A percentile compares a stretch with the other conserved stretches of the same genome.
phyloP scores from a whole-genome alignment of 2,888 invertebrate species.

The Scrobipalpa costella region DNA sequence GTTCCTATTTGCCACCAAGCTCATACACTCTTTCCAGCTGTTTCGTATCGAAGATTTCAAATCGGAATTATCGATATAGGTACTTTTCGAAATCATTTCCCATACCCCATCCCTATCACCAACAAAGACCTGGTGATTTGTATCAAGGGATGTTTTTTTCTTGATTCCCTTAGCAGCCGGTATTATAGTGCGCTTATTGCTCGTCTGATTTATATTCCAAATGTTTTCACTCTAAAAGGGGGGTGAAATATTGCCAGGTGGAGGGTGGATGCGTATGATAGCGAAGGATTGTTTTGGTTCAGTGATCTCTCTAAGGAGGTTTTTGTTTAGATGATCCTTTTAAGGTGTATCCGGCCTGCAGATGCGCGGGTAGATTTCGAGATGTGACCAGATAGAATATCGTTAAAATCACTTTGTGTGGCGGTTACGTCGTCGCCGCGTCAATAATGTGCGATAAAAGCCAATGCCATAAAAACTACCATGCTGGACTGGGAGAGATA shows the following conservation, averaged over 20 bases:
- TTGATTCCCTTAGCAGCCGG: constrained; percentile 46
- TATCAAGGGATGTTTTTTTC: constrained; percentile 61
- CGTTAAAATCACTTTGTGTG: no score
- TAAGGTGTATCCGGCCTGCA: no score
- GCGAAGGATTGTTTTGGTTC: not conserved
- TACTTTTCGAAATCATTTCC: constrained; percentile 7
- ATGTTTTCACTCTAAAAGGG: constrained; percentile 25
- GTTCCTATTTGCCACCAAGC: no score
- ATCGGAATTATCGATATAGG: constrained; percentile 25
- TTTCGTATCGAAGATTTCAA: no score
- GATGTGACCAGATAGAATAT: no score
- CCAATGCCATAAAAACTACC: no score
- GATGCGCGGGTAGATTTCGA: no score
- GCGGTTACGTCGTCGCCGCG: no score
- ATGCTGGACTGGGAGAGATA: no score
- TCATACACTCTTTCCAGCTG: no score
- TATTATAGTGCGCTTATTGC: constrained; percentile 54
- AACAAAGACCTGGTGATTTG: constrained; percentile 60
- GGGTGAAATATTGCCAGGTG: constrained; percentile 13
- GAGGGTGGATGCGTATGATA: not conserved
- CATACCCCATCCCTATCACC: constrained; percentile 39
- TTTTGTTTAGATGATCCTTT: not conserved
- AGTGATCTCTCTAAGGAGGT: constrained; percentile 5
- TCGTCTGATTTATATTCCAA: constrained; percentile 47
- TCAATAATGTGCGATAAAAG: no score